phyloP scores from a whole-genome alignment of 2,113 vertebrate species.

The Hassar affinis region DNA sequence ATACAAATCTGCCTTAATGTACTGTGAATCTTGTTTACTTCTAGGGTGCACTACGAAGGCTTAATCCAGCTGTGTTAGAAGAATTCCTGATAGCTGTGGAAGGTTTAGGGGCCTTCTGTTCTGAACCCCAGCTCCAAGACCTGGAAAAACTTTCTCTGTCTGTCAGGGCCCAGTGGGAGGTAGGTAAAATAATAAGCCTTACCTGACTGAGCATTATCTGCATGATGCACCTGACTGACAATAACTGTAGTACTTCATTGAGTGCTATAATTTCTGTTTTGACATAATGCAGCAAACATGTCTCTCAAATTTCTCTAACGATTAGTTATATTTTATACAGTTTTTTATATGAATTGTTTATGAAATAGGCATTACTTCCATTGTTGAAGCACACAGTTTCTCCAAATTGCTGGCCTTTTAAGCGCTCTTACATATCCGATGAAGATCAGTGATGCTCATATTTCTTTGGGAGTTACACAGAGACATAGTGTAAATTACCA shows the following conservation, averaged over 20 bases:
- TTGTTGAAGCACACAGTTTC: not conserved
- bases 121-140: slow-evolving; percentile 63
- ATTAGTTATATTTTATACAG: no score
- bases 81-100: slow-evolving; percentile 81
- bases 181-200: slow-evolving; percentile 55
- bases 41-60: slow-evolving; percentile 76
- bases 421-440: not conserved
- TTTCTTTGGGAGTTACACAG: not conserved
- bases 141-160: slow-evolving; percentile 72
- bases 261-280: not conserved
- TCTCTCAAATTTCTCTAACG: no score
- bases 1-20: not conserved
- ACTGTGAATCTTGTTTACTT: slow-evolving; percentile 18
- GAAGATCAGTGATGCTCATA: not conserved
- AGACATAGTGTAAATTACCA: not conserved
- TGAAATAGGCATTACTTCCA: not conserved
- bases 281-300: no score
- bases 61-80: slow-evolving; percentile 73
- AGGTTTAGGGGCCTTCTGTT: slow-evolving; percentile 70
- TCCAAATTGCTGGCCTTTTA: not conserved
- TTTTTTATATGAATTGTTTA: not conserved
- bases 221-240: slow-evolving; percentile 1
- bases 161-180: slow-evolving; percentile 83
- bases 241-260: not conserved
- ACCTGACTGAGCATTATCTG: not conserved